A percentile compares a stretch with the other conserved stretches of the same genome.
Conservation (phyloP, 2,113 vertebrate genomes). For the Marcusenius ussheri region DNA sequence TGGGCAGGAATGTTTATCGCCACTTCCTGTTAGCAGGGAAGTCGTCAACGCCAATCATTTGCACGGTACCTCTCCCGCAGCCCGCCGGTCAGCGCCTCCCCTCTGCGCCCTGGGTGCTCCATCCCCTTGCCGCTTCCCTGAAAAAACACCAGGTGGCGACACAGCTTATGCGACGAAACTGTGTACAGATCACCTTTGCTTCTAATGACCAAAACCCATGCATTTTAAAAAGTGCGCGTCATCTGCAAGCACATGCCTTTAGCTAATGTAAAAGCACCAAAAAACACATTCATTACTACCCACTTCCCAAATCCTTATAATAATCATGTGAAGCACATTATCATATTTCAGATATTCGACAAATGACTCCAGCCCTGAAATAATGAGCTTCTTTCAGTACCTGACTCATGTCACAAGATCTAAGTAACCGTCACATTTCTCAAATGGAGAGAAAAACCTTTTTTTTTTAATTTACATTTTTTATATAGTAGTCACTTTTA, state of each 20-base stretch:
- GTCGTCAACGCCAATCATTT: background rate
- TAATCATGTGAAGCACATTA: background rate
- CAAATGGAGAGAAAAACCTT: background rate
- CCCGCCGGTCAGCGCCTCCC: background rate
- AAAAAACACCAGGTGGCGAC: constrained; percentile 11
- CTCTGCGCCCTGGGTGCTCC: background rate
- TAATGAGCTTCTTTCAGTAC: background rate
- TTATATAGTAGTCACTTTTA: background rate
- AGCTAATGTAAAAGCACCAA: background rate
- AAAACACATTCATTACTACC: background rate
- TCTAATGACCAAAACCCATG: background rate
- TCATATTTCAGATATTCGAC: background rate
- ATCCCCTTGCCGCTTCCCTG: background rate
- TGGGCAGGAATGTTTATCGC: background rate
- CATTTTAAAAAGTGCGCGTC: background rate
- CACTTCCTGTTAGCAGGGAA: background rate
- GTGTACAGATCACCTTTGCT: background rate
- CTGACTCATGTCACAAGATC: background rate
- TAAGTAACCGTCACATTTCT: background rate
- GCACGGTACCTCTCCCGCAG: background rate
- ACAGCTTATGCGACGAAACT: background rate
- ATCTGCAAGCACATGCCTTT: background rate
- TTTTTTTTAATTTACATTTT: background rate
- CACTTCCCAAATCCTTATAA: background rate
- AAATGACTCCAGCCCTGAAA: background rate